Evolutionary conservation across 2,113 vertebrate genomes (phyloP).

Genomic region (Steatornis caripensis): DNA sequence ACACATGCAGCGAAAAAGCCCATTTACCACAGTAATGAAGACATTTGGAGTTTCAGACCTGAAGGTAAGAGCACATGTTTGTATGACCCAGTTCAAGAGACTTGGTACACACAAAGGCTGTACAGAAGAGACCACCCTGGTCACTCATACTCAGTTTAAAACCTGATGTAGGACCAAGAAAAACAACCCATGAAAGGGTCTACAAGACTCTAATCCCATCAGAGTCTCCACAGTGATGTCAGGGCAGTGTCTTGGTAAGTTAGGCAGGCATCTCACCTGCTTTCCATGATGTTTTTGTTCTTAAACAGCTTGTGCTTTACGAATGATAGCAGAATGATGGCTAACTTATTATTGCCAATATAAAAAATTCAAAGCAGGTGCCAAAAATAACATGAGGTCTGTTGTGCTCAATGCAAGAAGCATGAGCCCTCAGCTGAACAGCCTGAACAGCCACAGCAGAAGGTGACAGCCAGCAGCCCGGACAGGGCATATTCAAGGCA

Average conservation of each 20-base stretch:
- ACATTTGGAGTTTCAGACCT: neutral
- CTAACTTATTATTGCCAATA: neutral
- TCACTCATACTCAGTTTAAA: neutral
- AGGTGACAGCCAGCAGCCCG: neutral
- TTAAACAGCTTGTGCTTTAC: neutral
- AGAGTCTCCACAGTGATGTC: neutral
- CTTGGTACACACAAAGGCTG: neutral
- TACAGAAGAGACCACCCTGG: neutral
- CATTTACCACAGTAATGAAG: neutral
- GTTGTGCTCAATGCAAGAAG: neutral
- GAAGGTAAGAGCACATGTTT: neutral
- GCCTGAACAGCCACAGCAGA: neutral
- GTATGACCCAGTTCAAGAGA: neutral
- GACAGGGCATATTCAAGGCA: rapidly evolving
- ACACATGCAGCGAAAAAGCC: rapidly evolving
- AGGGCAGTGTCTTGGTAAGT: neutral
- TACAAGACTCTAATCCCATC: neutral
- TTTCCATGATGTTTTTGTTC: neutral
- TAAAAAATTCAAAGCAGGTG: neutral
- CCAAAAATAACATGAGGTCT: neutral
- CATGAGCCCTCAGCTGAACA: neutral
- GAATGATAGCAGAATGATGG: neutral
- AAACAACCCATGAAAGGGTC: neutral
- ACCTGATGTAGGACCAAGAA: neutral
- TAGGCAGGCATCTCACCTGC: neutral